phyloP scores from a whole-genome alignment of 2,888 invertebrate species.

The Sylvicola cinctus region DNA sequence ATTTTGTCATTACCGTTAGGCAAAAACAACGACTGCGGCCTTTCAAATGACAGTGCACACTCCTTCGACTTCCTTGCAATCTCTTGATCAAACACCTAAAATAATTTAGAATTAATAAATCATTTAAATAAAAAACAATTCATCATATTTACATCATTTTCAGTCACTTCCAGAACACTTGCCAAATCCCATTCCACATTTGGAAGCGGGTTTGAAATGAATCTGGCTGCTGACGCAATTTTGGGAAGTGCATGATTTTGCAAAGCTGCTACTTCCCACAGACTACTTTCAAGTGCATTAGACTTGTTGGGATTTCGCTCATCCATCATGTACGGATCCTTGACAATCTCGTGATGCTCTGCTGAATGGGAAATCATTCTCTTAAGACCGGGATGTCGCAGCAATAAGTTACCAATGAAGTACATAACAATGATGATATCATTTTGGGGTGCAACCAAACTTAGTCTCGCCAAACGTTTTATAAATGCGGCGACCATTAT shows the following conservation, averaged over 20 bases:
- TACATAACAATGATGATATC: slow-evolving; percentile 56
- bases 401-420: slow-evolving; percentile 67
- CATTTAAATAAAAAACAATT: not conserved
- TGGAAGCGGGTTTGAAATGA: slow-evolving; percentile 45
- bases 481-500: slow-evolving; percentile 81
- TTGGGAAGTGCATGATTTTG: slow-evolving; percentile 51
- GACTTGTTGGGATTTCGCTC: slow-evolving; percentile 60
- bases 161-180: slow-evolving; percentile 39
- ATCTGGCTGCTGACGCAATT: slow-evolving; percentile 48
- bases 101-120: slow-evolving; percentile 7
- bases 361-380: slow-evolving; percentile 35
- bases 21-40: slow-evolving; percentile 39
- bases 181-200: slow-evolving; percentile 47
- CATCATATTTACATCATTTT: slow-evolving; percentile 31
- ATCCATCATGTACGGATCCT: slow-evolving; percentile 70
- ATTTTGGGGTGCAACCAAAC: slow-evolving; percentile 62
- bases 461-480: slow-evolving; percentile 68
- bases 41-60: slow-evolving; percentile 54
- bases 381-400: slow-evolving; percentile 67
- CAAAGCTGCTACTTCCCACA: slow-evolving; percentile 80
- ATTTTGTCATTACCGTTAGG: no score
- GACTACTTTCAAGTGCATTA: slow-evolving; percentile 66
- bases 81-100: slow-evolving; percentile 56
- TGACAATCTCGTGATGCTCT: slow-evolving; percentile 16
- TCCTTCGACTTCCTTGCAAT: slow-evolving; percentile 51